Conservation (phyloP, 2,888 invertebrate genomes). For the Harpagoxenus sublaevis region DNA sequence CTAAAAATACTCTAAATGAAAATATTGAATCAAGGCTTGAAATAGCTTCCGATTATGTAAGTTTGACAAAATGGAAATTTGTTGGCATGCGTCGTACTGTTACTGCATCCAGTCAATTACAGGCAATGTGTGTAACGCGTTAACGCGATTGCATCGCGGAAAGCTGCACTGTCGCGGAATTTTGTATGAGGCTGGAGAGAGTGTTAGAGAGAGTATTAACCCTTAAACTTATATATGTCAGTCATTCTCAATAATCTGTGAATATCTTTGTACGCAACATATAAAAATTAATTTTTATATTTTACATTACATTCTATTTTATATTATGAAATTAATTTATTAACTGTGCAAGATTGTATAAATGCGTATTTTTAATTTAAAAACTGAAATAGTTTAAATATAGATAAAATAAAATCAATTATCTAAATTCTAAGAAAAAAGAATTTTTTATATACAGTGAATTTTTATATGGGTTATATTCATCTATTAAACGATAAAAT, state of each 20-base stretch:
- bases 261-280: background rate
- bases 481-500: background rate
- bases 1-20: background rate
- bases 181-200: background rate
- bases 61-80: slow-evolving; percentile 2
- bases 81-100: slow-evolving; percentile 17
- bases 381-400: background rate
- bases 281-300: no score
- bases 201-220: slow-evolving; percentile 1
- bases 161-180: slow-evolving; percentile 16
- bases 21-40: background rate
- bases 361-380: background rate
- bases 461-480: background rate
- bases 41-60: slow-evolving; percentile 16
- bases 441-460: background rate
- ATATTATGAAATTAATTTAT: background rate
- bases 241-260: background rate
- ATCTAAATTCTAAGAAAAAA: background rate
- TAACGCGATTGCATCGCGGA: slow-evolving; percentile 24
- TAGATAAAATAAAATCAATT: background rate
- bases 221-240: background rate
- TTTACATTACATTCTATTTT: background rate
- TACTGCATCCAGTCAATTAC: slow-evolving; percentile 29
- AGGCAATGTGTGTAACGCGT: slow-evolving; percentile 12
- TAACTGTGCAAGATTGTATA: background rate